Conservation (phyloP, 2,888 invertebrate species). For the Tetanocera ferruginea region DNA sequence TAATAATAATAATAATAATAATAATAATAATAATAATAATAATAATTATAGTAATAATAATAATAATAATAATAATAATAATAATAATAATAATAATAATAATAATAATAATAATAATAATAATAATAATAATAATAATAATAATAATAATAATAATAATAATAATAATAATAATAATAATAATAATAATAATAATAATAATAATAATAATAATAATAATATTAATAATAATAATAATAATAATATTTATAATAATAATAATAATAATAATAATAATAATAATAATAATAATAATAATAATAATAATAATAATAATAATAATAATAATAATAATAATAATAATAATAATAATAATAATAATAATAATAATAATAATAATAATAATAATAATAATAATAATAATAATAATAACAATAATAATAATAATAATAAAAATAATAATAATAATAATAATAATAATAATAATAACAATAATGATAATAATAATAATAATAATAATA, state of each 20-base stretch:
- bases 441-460: background rate
- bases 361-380: background rate
- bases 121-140: slow-evolving; percentile 43
- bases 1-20: background rate
- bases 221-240: slow-evolving; percentile 40
- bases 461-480: background rate
- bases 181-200: slow-evolving; percentile 40
- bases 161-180: slow-evolving; percentile 16
- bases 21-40: background rate
- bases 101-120: slow-evolving; percentile 43
- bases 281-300: background rate
- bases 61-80: slow-evolving; percentile 15
- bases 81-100: slow-evolving; percentile 6
- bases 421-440: background rate
- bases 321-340: background rate
- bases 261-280: slow-evolving; percentile 18
- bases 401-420: background rate
- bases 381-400: background rate
- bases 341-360: background rate
- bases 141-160: slow-evolving; percentile 29
- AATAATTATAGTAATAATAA: background rate
- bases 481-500: background rate
- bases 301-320: background rate
- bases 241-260: slow-evolving; percentile 32
- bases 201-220: slow-evolving; percentile 36